Evolutionary conservation across 2,888 invertebrate species (phyloP).

Genomic region (Diogma glabrata): DNA sequence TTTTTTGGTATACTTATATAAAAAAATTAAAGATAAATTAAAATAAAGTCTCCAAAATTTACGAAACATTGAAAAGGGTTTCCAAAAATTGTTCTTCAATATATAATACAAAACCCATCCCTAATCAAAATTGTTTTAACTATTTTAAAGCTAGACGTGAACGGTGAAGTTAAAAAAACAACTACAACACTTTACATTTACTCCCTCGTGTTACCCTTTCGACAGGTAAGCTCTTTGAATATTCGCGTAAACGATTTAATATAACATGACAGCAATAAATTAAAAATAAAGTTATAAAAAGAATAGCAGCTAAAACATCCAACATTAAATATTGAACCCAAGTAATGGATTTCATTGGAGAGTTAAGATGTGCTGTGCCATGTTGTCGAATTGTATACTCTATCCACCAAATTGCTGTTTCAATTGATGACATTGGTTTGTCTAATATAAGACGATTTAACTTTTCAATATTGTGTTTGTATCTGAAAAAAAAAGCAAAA

Average conservation of each 20-base stretch:
- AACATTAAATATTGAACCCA: slow-evolving; percentile 24
- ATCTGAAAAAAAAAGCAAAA: slow-evolving; percentile 16
- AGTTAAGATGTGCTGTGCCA: slow-evolving; percentile 11
- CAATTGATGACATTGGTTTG: slow-evolving; percentile 21
- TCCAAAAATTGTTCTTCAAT: too few species aligned
- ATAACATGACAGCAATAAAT: too few species aligned
- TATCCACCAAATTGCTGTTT: slow-evolving; percentile 16
- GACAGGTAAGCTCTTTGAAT: slow-evolving; percentile 24
- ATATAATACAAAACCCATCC: too few species aligned
- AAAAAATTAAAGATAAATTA: too few species aligned
- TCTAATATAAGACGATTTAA: slow-evolving; percentile 19
- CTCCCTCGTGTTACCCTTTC: slow-evolving; percentile 22
- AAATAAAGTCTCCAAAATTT: too few species aligned
- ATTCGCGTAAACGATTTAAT: slow-evolving; percentile 15
- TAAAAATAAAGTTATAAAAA: slow-evolving; percentile 9
- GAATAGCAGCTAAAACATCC: slow-evolving; percentile 17
- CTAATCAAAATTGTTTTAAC: too few species aligned
- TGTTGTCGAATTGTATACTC: slow-evolving; percentile 13
- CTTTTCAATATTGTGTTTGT: slow-evolving; percentile 19
- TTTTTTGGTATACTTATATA: too few species aligned
- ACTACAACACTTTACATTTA: slow-evolving; percentile 19
- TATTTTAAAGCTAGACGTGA: too few species aligned
- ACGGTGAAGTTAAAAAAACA: too few species aligned
- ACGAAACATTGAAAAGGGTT: too few species aligned
- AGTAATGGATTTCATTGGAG: slow-evolving; percentile 14